These are phyloP conservation scores for Biston betularia DNA, from an alignment of 2,888 invertebrate species.

Conservation along the genomic window DNA sequence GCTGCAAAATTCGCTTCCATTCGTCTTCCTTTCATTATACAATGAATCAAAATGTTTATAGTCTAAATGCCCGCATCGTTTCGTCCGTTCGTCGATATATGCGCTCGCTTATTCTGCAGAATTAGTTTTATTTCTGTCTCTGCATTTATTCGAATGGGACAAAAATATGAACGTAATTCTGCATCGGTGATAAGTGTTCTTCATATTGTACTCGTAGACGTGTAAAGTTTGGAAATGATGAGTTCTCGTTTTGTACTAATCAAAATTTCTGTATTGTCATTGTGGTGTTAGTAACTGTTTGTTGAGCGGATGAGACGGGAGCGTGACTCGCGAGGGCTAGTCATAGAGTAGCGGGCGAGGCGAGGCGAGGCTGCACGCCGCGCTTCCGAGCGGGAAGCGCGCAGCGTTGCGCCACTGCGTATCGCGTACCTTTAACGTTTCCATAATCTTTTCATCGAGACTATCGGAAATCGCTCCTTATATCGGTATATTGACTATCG, in stretches of 20 bases:
- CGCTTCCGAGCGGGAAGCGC: conserved; percentile 74
- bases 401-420: conserved; percentile 65
- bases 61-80: conserved; percentile 38
- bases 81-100: conserved; percentile 44
- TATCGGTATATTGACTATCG: conserved; percentile 57
- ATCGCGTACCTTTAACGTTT: conserved; percentile 64
- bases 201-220: conserved; percentile 45
- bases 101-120: conserved; percentile 64
- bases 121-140: conserved; percentile 71
- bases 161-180: conserved; percentile 62
- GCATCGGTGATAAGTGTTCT: conserved; percentile 52
- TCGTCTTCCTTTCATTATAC: conserved; percentile 30
- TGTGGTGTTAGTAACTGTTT: conserved; percentile 46
- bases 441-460: conserved; percentile 76
- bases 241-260: conserved; percentile 58
- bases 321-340: conserved; percentile 64
- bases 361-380: conserved; percentile 65
- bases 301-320: conserved; percentile 26
- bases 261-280: conserved; percentile 52
- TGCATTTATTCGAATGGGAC: conserved; percentile 83
- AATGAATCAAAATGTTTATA: conserved; percentile 21
- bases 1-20: conserved; percentile 21
- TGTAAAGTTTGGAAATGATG: conserved; percentile 54
- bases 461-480: conserved; percentile 72
- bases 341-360: conserved; percentile 49